These are phyloP conservation scores for Drosophila setifemur DNA, from an alignment of 1,140 invertebrate species.

Conservation along the genomic window DNA sequence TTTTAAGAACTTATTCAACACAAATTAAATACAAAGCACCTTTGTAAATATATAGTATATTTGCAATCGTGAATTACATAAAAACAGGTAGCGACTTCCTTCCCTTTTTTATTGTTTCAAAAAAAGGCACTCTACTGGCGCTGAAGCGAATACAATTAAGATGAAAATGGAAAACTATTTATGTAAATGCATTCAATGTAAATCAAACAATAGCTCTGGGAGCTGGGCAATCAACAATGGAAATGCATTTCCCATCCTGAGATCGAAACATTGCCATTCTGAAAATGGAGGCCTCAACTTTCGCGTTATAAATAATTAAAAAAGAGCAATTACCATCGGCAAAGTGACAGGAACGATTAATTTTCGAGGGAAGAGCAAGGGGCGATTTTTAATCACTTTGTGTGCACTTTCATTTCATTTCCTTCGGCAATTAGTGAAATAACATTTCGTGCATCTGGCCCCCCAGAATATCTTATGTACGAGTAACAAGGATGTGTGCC, in stretches of 20 bases:
- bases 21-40: no score
- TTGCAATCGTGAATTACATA: no score
- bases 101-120: no score
- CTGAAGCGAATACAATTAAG: neutral
- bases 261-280: neutral
- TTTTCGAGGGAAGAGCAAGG: slow-evolving; percentile 6
- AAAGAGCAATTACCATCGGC: slow-evolving; percentile 16
- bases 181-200: slow-evolving; percentile 5
- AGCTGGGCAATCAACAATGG: neutral
- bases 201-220: neutral
- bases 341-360: slow-evolving; percentile 28
- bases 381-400: slow-evolving; percentile 26
- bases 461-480: neutral
- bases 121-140: no score
- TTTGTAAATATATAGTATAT: no score
- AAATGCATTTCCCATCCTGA: neutral
- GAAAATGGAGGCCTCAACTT: neutral
- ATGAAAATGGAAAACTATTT: neutral
- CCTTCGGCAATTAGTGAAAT: slow-evolving; percentile 24
- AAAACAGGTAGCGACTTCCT: no score
- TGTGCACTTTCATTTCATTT: slow-evolving; percentile 31
- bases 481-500: no score
- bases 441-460: slow-evolving; percentile 1
- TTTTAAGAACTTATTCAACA: no score
- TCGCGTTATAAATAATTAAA: slow-evolving; percentile 27